Evolutionary conservation across 2,888 invertebrate genomes (phyloP).

Genomic region (Oxytorus armatus): DNA sequence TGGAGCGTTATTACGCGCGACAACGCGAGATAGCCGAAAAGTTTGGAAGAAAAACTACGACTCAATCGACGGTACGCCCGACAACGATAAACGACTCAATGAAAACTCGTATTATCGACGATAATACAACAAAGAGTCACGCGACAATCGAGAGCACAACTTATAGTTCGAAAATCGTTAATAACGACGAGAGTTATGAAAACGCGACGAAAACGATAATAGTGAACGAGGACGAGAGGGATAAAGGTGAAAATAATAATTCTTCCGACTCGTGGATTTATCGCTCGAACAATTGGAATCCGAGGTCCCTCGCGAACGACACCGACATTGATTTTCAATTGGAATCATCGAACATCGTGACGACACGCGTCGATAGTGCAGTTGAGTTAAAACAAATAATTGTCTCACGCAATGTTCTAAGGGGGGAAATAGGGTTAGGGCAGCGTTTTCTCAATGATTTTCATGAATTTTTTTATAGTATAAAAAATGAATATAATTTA

Average conservation of each 20-base stretch:
- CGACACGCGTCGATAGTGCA: not conserved
- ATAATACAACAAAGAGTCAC: not conserved
- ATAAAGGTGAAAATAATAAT: slow-evolving; percentile 3
- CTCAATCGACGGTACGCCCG: not conserved
- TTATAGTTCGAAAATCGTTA: too few relatives aligned
- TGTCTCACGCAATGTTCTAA: too few relatives aligned
- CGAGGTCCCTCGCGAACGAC: not conserved
- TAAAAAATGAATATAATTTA: too few relatives aligned
- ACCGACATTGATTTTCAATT: slow-evolving; percentile 38
- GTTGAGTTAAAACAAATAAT: slow-evolving; percentile 22
- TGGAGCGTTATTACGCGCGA: slow-evolving; percentile 75
- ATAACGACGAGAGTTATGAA: too few relatives aligned
- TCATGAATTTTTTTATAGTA: not conserved
- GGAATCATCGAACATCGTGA: slow-evolving; percentile 24
- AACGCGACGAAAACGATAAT: not conserved
- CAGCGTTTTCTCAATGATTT: slow-evolving; percentile 1
- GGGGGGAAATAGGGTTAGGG: too few relatives aligned
- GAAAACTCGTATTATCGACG: not conserved
- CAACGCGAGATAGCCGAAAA: slow-evolving; percentile 71
- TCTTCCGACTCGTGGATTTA: not conserved
- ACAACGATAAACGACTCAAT: not conserved
- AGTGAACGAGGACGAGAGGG: not conserved
- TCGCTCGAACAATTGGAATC: slow-evolving; percentile 25
- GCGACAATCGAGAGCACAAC: not conserved
- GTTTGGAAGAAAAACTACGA: slow-evolving; percentile 54